Percentiles rank a stretch among this genome's conserved stretches.
Conservation (phyloP, 2,113 vertebrate genomes). For the Ceyx melanurus region DNA sequence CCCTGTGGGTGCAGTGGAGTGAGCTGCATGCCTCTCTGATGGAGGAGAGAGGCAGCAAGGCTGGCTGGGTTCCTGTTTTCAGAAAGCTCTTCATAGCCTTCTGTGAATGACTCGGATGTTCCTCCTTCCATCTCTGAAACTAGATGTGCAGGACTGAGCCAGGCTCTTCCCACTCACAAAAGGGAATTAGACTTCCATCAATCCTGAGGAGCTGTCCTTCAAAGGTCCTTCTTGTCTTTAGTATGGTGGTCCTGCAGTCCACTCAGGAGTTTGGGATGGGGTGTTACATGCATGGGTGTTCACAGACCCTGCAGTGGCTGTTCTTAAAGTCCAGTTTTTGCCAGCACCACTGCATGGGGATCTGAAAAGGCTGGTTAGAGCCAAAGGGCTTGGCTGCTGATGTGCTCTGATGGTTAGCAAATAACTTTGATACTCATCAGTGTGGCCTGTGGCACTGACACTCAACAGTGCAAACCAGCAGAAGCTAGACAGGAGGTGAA, state of each 20-base stretch:
- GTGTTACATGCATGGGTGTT: not conserved
- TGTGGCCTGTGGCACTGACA: not conserved
- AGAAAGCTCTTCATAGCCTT: not conserved
- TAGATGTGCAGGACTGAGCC: slow-evolving; percentile 35
- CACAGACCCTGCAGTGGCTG: not conserved
- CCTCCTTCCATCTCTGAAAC: slow-evolving; percentile 54
- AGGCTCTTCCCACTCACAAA: slow-evolving; percentile 24
- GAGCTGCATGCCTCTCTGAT: not conserved
- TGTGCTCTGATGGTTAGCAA: not conserved
- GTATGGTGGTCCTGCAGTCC: not conserved
- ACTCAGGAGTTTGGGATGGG: not conserved
- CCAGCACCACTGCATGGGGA: not conserved
- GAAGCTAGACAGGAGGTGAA: not conserved
- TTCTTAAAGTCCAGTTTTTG: not conserved
- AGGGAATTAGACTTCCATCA: slow-evolving; percentile 39
- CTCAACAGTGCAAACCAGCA: not conserved
- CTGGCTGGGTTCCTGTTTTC: not conserved
- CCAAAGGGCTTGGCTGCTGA: not conserved
- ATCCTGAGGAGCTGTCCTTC: not conserved
- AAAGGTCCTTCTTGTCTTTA: not conserved
- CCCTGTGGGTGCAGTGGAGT: accelerated
- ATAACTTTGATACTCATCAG: not conserved
- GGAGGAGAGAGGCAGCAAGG: not conserved
- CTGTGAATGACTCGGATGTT: not conserved
- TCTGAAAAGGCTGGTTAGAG: not conserved